Evolutionary conservation across 2,113 vertebrate species (phyloP).

Genomic region (Microcebus tavaratra): DNA sequence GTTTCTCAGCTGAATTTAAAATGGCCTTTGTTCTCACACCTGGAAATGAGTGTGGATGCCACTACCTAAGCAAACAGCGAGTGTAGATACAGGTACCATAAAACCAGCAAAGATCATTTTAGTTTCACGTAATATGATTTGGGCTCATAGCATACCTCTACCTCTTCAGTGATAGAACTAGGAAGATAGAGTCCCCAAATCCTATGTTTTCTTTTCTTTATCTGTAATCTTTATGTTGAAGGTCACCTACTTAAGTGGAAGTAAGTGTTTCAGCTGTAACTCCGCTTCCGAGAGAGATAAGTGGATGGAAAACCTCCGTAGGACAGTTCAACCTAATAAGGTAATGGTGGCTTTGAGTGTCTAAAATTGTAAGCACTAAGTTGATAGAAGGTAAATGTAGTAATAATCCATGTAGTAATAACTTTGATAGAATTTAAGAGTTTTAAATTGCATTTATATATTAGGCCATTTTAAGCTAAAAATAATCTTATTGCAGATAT

Average conservation of each 20-base stretch:
- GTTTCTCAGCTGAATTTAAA: slow-evolving; percentile 20
- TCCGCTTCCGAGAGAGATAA: slow-evolving; percentile 97
- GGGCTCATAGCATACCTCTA: neutral
- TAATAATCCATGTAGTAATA: neutral
- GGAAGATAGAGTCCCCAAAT: neutral
- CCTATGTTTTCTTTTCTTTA: slow-evolving; percentile 50
- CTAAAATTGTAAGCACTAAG: neutral
- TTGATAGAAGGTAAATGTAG: neutral
- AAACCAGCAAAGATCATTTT: neutral
- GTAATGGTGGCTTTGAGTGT: slow-evolving; percentile 81
- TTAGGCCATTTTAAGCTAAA: neutral
- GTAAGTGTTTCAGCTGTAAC: slow-evolving; percentile 97
- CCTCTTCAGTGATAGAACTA: neutral
- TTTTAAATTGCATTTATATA: neutral
- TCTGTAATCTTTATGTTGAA: slow-evolving; percentile 79
- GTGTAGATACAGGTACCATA: neutral
- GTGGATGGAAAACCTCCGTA: slow-evolving; percentile 98
- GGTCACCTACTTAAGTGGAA: slow-evolving; percentile 95
- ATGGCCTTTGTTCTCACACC: neutral
- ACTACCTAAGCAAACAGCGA: neutral
- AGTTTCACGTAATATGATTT: neutral
- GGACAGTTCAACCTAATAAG: slow-evolving; percentile 97
- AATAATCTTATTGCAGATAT: neutral
- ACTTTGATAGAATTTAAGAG: slow-evolving; percentile 27
- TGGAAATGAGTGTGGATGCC: neutral